Base-by-base conservation (phyloP, 1,140 invertebrate species). In the Papilio helenus region DNA sequence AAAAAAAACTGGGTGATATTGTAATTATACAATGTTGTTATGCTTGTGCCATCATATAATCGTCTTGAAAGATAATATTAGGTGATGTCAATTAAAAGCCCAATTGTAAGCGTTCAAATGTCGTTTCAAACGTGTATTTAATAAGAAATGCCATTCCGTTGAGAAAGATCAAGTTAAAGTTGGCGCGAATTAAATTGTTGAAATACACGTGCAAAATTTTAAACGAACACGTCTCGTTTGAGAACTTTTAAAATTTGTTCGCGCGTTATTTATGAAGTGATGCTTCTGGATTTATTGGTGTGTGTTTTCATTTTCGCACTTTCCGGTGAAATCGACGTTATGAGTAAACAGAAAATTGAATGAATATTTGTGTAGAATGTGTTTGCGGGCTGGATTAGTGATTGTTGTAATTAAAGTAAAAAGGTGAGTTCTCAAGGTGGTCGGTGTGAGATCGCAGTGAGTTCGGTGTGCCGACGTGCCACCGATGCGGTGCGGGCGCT, bases 71-170 rank as follows among this genome's bases (percentile, higher is more conserved):
- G 85, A 81, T 65, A 83, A 82, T 80, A 83, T 80, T 68, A 85
- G 85, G 80, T 80, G 80, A 83, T 86, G 83, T 29, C 80, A 83
- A 86, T 84, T 84, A 86, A 72, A 76, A 61, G 79, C 79, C 71
- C 86, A 85, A 85, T 86, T 87, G 82, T 86, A 81, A 80, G 82
- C 85, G 87, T 85, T 88, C 85, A 83, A 84, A 88, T 79, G 39
- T 79, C 46, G 58, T 51, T 65, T 80, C 81, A 85, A 88, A 86
- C 83, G 82, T 72, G 81, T 77, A 72, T 55, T 18, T 74, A 73
- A 77, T 71, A 83, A 58, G 80, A 79, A 83, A 85, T 80, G 23
- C 20, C 39, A 42, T 74, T 23, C 12, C 34, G 34, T 44, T 39
- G 29, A 12, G 14, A 58, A 65, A 65, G 51, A 44, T 26, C 10